A percentile compares a stretch with the other conserved stretches of the same genome.
These are phyloP conservation scores for Actias luna DNA, from an alignment of 2,888 invertebrate genomes.

Conservation along the genomic window DNA sequence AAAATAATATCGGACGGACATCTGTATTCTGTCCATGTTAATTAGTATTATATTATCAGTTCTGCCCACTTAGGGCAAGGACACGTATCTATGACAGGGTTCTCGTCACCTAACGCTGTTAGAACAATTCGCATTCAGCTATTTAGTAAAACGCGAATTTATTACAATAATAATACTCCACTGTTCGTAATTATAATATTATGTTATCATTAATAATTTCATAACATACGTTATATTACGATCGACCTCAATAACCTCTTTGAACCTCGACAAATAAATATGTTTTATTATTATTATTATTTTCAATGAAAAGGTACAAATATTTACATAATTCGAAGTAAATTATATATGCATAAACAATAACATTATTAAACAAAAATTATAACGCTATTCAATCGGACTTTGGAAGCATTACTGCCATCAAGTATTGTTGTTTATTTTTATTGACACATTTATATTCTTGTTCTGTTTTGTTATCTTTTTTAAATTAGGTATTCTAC, in stretches of 20 bases:
- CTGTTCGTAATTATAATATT: background rate
- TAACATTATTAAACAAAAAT: too few relatives aligned
- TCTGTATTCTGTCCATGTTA: background rate
- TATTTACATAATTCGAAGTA: background rate
- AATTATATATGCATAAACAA: background rate
- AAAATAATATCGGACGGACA: background rate
- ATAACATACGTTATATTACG: background rate
- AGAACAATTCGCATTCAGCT: background rate
- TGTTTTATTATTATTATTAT: background rate
- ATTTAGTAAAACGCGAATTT: background rate
- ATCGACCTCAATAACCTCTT: background rate
- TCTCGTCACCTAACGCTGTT: background rate
- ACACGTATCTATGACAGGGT: conserved; percentile 6
- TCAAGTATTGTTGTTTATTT: too few relatives aligned
- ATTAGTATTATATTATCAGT: conserved; percentile 8
- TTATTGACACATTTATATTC: too few relatives aligned
- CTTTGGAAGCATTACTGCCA: too few relatives aligned
- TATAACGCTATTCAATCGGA: too few relatives aligned
- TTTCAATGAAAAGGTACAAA: background rate
- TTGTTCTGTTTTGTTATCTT: too few relatives aligned
- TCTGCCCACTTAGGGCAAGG: conserved; percentile 11
- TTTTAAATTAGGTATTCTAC: too few relatives aligned
- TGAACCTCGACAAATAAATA: background rate
- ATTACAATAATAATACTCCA: background rate
- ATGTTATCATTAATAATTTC: background rate